Conservation (phyloP, 1,140 invertebrate species). For the Oncopodura yosiiana region DNA sequence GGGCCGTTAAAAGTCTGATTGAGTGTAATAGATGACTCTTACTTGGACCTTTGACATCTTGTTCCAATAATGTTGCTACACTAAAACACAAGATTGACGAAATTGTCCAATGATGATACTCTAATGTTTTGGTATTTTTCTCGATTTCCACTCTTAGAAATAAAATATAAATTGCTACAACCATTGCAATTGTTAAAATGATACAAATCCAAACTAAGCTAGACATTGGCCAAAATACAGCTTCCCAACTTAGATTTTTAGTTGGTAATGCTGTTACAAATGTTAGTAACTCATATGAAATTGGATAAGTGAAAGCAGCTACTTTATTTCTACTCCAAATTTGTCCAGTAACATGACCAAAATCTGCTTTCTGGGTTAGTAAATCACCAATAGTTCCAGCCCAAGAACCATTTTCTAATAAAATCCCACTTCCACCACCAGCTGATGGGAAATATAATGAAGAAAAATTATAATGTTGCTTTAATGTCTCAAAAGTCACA, state of each 20-base stretch:
- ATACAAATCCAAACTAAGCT: slow-evolving; percentile 19
- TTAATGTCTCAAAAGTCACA: slow-evolving; percentile 1
- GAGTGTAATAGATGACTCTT: background rate
- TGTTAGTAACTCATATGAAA: slow-evolving; percentile 23
- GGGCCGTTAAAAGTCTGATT: background rate
- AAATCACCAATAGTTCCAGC: slow-evolving; percentile 21
- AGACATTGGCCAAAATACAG: slow-evolving; percentile 20
- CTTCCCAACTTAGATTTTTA: slow-evolving; percentile 14
- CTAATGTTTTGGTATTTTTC: no score
- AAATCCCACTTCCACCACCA: slow-evolving; percentile 16
- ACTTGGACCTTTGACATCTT: background rate
- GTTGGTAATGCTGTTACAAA: slow-evolving; percentile 21
- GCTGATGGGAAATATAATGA: slow-evolving; percentile 21
- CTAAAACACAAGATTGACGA: no score
- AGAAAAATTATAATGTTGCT: slow-evolving; percentile 19
- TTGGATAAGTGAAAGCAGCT: slow-evolving; percentile 20
- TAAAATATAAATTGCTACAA: no score
- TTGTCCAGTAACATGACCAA: slow-evolving; percentile 8
- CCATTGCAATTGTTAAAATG: no score
- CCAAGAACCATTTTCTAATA: slow-evolving; percentile 21
- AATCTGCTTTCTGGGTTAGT: slow-evolving; percentile 10
- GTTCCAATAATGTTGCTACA: slow-evolving; percentile 8
- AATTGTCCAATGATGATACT: no score
- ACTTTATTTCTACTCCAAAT: slow-evolving; percentile 6
- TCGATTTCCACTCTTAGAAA: no score